Percentiles rank a stretch among this genome's conserved stretches.
Conservation (phyloP, 1,140 invertebrate genomes). For the Heliconius hewitsoni region DNA sequence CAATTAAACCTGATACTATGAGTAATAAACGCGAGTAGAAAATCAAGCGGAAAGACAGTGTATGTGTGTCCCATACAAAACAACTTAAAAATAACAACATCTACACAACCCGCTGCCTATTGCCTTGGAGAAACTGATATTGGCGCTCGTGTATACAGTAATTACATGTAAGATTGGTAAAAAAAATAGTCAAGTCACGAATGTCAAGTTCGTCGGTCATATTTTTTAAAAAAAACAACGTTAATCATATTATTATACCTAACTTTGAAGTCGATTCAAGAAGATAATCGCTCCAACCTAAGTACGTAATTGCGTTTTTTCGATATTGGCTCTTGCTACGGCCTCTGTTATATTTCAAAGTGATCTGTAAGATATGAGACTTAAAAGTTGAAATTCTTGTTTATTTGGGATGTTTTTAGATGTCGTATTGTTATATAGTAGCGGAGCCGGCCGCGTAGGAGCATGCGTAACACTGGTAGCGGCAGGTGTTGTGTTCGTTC, state of each 20-base stretch:
- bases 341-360: conserved; percentile 37
- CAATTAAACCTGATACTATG: conserved; percentile 34
- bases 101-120: conserved; percentile 34
- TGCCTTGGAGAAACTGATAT: conserved; percentile 39
- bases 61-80: conserved; percentile 14
- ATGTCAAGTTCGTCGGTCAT: conserved; percentile 68
- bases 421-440: conserved; percentile 52
- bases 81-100: conserved; percentile 26
- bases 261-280: conserved; percentile 73
- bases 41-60: conserved; percentile 24
- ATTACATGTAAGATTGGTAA: conserved; percentile 57
- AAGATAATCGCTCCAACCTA: conserved; percentile 68
- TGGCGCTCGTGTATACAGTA: conserved; percentile 40
- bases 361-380: conserved; percentile 41
- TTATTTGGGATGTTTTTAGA: conserved; percentile 45
- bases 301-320: conserved; percentile 50
- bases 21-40: conserved; percentile 40
- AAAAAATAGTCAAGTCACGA: conserved; percentile 59
- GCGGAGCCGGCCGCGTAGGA: conserved; percentile 57
- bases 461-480: conserved; percentile 76
- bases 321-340: conserved; percentile 46
- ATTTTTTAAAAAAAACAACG: conserved; percentile 74
- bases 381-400: conserved; percentile 49
- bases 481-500: conserved; percentile 80
- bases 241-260: conserved; percentile 75